Evolutionary conservation across 1,140 invertebrate species (phyloP).

Genomic region (Armadillidium nasatum): DNA sequence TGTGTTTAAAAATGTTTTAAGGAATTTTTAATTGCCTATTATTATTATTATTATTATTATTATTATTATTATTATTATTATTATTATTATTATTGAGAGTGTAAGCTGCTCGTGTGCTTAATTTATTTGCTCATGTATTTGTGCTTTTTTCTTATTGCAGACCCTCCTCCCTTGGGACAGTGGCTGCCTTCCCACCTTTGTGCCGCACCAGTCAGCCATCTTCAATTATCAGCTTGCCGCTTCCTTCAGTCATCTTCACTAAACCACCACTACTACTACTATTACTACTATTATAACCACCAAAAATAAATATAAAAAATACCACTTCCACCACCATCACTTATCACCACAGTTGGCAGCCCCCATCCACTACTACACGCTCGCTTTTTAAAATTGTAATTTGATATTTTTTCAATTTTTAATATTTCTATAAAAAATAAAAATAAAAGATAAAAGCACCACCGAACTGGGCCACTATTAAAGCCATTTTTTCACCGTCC

Average conservation of each 20-base stretch:
- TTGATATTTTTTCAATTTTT: background rate
- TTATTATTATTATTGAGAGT: too few species aligned
- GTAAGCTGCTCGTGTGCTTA: too few species aligned
- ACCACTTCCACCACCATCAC: too few species aligned
- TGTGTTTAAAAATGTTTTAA: too few species aligned
- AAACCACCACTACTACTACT: background rate
- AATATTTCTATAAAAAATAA: too few species aligned
- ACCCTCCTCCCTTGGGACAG: background rate
- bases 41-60: too few species aligned
- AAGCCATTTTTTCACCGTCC: constrained; percentile 2
- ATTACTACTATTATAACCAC: too few species aligned
- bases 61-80: too few species aligned
- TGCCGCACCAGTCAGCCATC: constrained; percentile 7
- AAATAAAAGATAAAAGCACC: background rate
- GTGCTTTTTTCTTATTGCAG: background rate
- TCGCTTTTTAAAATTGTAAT: background rate
- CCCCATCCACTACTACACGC: constrained; percentile 7
- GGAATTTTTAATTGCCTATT: too few species aligned
- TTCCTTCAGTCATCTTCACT: constrained; percentile 1
- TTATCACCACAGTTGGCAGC: too few species aligned
- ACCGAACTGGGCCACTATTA: constrained; percentile 1
- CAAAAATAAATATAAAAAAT: too few species aligned
- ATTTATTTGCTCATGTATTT: background rate
- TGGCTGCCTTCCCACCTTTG: background rate
- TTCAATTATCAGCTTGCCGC: constrained; percentile 4